Evolutionary conservation across 1,140 invertebrate genomes (phyloP), one percentile per base, ranked within the genome.

Genomic region (Bombus balteatus): DNA sequence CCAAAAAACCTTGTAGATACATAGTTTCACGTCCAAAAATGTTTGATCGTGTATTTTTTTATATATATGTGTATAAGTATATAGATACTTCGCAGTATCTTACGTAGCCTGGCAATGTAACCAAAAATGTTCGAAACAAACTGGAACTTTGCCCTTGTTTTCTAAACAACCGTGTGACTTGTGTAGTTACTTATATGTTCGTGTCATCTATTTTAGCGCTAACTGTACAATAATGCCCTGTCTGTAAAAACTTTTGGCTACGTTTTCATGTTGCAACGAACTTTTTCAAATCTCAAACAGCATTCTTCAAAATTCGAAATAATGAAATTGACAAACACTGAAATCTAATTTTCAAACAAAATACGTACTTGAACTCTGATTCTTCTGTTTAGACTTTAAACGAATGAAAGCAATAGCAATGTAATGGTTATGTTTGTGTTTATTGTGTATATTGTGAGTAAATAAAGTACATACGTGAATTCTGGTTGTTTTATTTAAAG

Each of bases 241-340:
- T 18, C 37, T 22, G 59, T 73, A 88, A 82, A 57, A 74, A 68
- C 4, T 73, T 86, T 83, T 89, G 79, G 74, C 74, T 32, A 59
- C 22, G 12, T 8, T 59, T 37, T 65, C 15, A 39, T 68, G 8
- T 81, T 80, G 32, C 65, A 53, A 89, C 22, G 25, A 32, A 34
- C 57, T 53, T 80, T 62, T 10, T 39, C 59, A 9, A 39, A 34
- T 13, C 0, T 47, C 28, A 3, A 22, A 34, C 12, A 5, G 5
- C n/a, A 73, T 37, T 76, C 0, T 18, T 28, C 6, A 32, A 47
- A 73, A 73, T 39, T 59, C n/a, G 22, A 41, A 77, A 77, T 37
- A 70, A 53, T 28, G 12, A 10, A 3, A 34, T 32, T 41, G 9
- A n/a, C 25, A 34, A n/a, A 65, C 18, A 10, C 6, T 47, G 3